A percentile compares a stretch with the other conserved stretches of the same genome.
Evolutionary conservation across 2,113 vertebrate species (phyloP).

Genomic region (Dasypus novemcinctus): DNA sequence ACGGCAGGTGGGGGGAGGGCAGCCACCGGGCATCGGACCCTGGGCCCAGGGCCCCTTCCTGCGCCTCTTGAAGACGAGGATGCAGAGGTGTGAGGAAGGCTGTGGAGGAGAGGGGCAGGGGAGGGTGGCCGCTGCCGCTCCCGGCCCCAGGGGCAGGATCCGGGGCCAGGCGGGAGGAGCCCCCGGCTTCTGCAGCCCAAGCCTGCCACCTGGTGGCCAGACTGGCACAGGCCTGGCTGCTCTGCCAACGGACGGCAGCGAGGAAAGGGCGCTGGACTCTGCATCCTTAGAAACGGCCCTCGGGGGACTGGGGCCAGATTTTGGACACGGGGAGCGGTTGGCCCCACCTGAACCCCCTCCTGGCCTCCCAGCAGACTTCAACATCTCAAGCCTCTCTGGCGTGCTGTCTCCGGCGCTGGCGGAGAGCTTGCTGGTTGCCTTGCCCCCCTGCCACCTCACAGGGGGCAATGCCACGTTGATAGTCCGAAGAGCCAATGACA

Average conservation of each 20-base stretch:
- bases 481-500: conserved; percentile 74
- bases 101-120: background rate
- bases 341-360: background rate
- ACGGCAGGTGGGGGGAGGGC: background rate
- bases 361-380: conserved; percentile 62
- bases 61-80: background rate
- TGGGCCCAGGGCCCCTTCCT: background rate
- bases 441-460: conserved; percentile 76
- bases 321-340: rapidly evolving
- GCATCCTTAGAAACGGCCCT: background rate
- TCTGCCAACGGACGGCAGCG: rapidly evolving
- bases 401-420: conserved; percentile 62
- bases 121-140: background rate
- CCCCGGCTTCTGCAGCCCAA: conserved; percentile 23
- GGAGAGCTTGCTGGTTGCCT: conserved; percentile 69
- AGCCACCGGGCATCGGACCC: background rate
- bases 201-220: conserved; percentile 71
- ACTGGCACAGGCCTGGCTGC: rapidly evolving
- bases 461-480: conserved; percentile 68
- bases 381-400: conserved; percentile 73
- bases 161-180: background rate
- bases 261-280: background rate
- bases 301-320: background rate
- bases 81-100: background rate
- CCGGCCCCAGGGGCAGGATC: background rate